phyloP scores from a whole-genome alignment of 1,140 invertebrate species.

The Heterodera carotae region DNA sequence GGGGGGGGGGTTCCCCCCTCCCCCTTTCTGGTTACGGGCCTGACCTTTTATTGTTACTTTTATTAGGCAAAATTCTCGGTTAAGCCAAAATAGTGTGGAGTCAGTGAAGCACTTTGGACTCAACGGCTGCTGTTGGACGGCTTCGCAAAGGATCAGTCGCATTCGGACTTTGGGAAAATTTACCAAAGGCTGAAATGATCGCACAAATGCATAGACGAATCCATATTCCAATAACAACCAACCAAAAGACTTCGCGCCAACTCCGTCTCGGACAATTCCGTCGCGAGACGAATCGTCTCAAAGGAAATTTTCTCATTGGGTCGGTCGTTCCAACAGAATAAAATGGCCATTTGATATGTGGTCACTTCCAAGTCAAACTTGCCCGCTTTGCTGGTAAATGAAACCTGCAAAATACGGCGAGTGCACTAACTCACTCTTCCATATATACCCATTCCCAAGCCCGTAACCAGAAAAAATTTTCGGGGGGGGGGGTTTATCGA shows the following conservation, averaged over 20 bases:
- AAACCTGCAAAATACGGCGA: constrained; percentile 71
- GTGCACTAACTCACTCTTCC: too few species aligned
- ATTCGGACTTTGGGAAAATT: constrained; percentile 43
- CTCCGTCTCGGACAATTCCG: constrained; percentile 93
- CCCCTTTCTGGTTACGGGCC: too few species aligned
- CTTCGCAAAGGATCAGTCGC: constrained; percentile 51
- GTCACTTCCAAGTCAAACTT: constrained; percentile 97
- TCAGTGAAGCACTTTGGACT: constrained; percentile 48
- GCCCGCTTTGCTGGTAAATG: constrained; percentile 83
- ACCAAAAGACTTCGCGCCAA: constrained; percentile 89
- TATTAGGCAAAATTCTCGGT: constrained; percentile 49
- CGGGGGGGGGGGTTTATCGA: too few species aligned
- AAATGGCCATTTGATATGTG: constrained; percentile 98
- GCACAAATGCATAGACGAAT: not conserved
- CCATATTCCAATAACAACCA: not conserved
- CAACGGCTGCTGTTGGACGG: constrained; percentile 28
- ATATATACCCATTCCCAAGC: too few species aligned
- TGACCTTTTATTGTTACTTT: constrained; percentile 37
- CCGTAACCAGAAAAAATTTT: too few species aligned
- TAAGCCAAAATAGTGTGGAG: constrained; percentile 53
- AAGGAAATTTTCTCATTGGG: constrained; percentile 83
- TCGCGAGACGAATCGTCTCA: constrained; percentile 90
- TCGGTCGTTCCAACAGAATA: constrained; percentile 95
- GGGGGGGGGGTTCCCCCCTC: too few species aligned
- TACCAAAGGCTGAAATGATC: constrained; percentile 44